phyloP scores from a whole-genome alignment of 2,797 vertebrate genomes.

The Gephyroberyx darwinii region DNA sequence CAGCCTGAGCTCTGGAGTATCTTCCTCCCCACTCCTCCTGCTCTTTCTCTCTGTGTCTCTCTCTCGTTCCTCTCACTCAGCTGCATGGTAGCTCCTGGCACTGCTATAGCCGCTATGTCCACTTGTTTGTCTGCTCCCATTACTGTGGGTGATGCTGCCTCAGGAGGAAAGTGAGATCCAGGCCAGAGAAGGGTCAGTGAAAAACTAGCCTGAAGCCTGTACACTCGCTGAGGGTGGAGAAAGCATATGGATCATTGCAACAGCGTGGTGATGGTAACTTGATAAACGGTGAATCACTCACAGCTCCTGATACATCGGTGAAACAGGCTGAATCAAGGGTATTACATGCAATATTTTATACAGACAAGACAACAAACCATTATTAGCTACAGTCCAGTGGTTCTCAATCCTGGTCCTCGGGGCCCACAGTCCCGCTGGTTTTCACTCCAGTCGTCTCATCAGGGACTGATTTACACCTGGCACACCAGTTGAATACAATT shows the following conservation, averaged over 20 bases:
- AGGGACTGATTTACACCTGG: too few species aligned
- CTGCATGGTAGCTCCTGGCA: slow-evolving; percentile 54
- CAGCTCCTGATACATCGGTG: slow-evolving; percentile 32
- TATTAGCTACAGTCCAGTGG: too few species aligned
- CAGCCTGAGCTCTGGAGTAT: slow-evolving; percentile 54
- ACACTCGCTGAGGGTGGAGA: slow-evolving; percentile 49
- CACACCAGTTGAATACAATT: too few species aligned
- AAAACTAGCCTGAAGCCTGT: slow-evolving; percentile 63
- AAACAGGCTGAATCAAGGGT: slow-evolving; percentile 1
- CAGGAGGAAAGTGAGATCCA: slow-evolving; percentile 64
- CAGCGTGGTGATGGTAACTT: slow-evolving; percentile 40
- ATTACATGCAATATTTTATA: neutral
- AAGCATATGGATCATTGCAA: slow-evolving; percentile 50
- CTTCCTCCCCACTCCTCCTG: slow-evolving; percentile 2
- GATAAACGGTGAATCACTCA: slow-evolving; percentile 50
- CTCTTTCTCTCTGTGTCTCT: neutral
- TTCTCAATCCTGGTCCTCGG: too few species aligned
- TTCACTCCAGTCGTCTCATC: too few species aligned
- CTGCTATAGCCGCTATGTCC: slow-evolving; percentile 65
- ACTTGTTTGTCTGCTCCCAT: slow-evolving; percentile 75
- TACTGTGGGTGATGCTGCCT: slow-evolving; percentile 71
- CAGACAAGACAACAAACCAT: too few species aligned
- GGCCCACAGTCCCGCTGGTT: too few species aligned
- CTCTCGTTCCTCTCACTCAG: slow-evolving; percentile 4
- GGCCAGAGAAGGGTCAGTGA: slow-evolving; percentile 58